Percentiles rank a stretch among this genome's conserved stretches.
These are phyloP conservation scores for Pterois miles DNA, from an alignment of 2,797 vertebrate genomes.

Conservation along the genomic window DNA sequence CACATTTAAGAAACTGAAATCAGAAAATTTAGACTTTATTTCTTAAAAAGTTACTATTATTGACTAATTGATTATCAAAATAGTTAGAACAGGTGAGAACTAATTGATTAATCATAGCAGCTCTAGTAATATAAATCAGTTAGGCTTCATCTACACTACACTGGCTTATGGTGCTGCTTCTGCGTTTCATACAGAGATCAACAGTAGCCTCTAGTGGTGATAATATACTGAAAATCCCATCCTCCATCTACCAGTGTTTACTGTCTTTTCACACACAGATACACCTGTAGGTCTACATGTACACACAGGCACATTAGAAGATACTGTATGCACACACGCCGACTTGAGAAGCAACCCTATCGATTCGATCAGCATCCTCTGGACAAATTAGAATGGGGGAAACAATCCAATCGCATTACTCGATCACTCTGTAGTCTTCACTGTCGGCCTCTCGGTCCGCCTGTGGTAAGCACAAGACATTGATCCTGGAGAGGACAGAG, in stretches of 20 bases:
- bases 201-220: slow-evolving; percentile 81
- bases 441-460: slow-evolving; percentile 35
- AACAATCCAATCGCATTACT: slow-evolving; percentile 66
- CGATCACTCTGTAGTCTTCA: slow-evolving; percentile 44
- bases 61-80: too few relatives aligned
- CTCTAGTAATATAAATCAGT: background rate
- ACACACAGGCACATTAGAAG: slow-evolving; percentile 1
- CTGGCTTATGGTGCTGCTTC: background rate
- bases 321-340: slow-evolving; percentile 11
- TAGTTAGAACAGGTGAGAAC: too few relatives aligned
- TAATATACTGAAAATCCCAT: slow-evolving; percentile 6
- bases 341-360: slow-evolving; percentile 44
- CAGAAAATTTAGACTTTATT: too few relatives aligned
- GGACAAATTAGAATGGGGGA: slow-evolving; percentile 52
- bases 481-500: slow-evolving; percentile 49
- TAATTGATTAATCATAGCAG: background rate
- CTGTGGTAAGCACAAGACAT: slow-evolving; percentile 49
- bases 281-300: background rate
- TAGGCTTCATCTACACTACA: background rate
- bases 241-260: slow-evolving; percentile 18
- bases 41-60: too few relatives aligned
- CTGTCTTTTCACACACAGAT: slow-evolving; percentile 8
- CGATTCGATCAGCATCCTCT: slow-evolving; percentile 47
- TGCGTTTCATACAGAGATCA: slow-evolving; percentile 69
- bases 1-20: too few relatives aligned